Conservation (phyloP, 2,113 vertebrate genomes). For the Thomomys bottae region DNA sequence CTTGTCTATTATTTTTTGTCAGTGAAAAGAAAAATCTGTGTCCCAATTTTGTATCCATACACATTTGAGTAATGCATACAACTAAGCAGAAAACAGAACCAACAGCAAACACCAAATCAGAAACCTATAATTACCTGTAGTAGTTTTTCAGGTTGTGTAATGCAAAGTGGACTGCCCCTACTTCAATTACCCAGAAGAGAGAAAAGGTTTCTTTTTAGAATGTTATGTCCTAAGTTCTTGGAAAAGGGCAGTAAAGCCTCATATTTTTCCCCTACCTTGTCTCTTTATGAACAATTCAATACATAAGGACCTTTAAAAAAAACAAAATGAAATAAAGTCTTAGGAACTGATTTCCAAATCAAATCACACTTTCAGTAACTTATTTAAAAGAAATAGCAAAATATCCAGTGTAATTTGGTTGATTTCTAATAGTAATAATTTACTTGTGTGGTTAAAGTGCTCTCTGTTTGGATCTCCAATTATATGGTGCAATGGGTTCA, state of each 20-base stretch:
- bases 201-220: background rate
- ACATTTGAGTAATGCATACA: background rate
- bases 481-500: background rate
- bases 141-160: background rate
- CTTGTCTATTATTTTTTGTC: background rate
- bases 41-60: background rate
- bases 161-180: background rate
- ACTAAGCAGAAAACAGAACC: background rate
- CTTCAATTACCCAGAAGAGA: background rate
- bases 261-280: background rate
- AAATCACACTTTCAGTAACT: constrained; percentile 56
- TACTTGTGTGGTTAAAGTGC: background rate
- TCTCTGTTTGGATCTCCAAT: background rate
- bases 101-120: background rate
- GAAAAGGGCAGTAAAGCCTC: constrained; percentile 16
- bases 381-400: constrained; percentile 51
- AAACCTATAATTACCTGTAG: background rate
- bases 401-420: constrained; percentile 21
- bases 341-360: constrained; percentile 62
- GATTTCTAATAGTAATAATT: constrained; percentile 45
- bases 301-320: background rate
- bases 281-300: constrained; percentile 46
- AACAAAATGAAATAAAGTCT: constrained; percentile 38
- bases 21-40: background rate
- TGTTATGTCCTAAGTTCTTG: background rate